These are phyloP conservation scores for Agrochola litura DNA, from an alignment of 2,888 invertebrate species.

Conservation along the genomic window DNA sequence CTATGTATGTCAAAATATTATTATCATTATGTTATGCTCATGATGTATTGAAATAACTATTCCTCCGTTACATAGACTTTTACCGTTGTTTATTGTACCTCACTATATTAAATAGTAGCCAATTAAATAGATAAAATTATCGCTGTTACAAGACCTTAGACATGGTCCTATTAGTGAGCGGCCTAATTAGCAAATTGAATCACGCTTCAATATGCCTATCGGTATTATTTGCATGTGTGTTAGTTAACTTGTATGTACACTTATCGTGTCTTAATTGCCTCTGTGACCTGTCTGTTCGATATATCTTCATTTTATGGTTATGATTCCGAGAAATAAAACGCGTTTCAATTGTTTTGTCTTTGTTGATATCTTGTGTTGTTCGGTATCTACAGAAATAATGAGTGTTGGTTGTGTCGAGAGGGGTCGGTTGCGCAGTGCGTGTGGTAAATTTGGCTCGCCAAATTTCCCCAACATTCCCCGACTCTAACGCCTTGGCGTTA, in stretches of 20 bases:
- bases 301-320: conserved; percentile 74
- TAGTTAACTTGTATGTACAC: conserved; percentile 67
- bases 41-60: conserved; percentile 23
- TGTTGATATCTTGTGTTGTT: conserved; percentile 65
- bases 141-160: conserved; percentile 69
- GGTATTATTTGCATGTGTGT: conserved; percentile 67
- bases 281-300: conserved; percentile 82
- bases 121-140: conserved; percentile 69
- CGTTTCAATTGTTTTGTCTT: conserved; percentile 79
- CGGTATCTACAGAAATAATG: conserved; percentile 54
- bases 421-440: conserved; percentile 73
- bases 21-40: conserved; percentile 6
- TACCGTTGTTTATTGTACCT: conserved; percentile 44
- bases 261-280: conserved; percentile 81
- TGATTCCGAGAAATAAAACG: conserved; percentile 76
- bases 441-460: conserved; percentile 71
- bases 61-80: conserved; percentile 27
- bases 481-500: too few relatives aligned
- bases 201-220: conserved; percentile 71
- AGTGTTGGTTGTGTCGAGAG: conserved; percentile 53
- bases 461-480: too few relatives aligned
- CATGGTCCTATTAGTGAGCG: conserved; percentile 73
- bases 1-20: conserved; percentile 17
- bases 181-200: conserved; percentile 81
- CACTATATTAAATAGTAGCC: conserved; percentile 54